phyloP scores from a whole-genome alignment of 2,888 invertebrate genomes.

The Latrodectus hesperus region DNA sequence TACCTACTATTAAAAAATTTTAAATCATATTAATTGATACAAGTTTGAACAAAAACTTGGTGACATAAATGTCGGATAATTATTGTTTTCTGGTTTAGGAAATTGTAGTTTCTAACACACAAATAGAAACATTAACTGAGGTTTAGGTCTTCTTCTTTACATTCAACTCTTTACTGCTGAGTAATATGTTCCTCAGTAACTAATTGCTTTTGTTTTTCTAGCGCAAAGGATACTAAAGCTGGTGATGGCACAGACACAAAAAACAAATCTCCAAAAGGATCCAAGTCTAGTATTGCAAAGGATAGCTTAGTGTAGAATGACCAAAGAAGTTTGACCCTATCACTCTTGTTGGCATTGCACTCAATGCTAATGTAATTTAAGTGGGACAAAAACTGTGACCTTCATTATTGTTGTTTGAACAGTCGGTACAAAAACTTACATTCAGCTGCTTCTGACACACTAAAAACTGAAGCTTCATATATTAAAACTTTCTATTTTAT shows the following conservation, averaged over 20 bases:
- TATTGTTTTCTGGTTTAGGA: not conserved
- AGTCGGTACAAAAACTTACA: constrained; percentile 62
- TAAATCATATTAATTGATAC: too few species aligned
- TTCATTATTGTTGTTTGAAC: constrained; percentile 67
- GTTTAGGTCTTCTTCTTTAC: constrained; percentile 46
- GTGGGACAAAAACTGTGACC: constrained; percentile 45
- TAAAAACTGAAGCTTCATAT: constrained; percentile 43
- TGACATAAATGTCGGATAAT: too few species aligned
- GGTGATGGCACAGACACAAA: constrained; percentile 68
- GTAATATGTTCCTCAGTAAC: not conserved
- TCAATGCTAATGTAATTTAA: constrained; percentile 55
- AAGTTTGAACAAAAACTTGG: too few species aligned
- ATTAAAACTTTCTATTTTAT: constrained; percentile 31
- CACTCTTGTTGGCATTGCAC: constrained; percentile 45
- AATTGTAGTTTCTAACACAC: constrained; percentile 57
- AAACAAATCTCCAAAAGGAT: constrained; percentile 73
- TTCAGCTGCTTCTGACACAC: constrained; percentile 59
- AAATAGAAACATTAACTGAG: constrained; percentile 56
- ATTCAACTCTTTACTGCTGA: not conserved
- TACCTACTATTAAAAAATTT: too few species aligned
- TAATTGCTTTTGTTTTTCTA: constrained; percentile 14
- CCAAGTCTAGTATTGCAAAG: constrained; percentile 89
- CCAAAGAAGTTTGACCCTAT: constrained; percentile 53
- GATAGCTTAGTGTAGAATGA: constrained; percentile 86
- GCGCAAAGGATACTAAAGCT: constrained; percentile 68